These are phyloP conservation scores for Acanthosoma haemorrhoidale DNA, from an alignment of 2,888 invertebrate genomes.

Conservation along the genomic window DNA sequence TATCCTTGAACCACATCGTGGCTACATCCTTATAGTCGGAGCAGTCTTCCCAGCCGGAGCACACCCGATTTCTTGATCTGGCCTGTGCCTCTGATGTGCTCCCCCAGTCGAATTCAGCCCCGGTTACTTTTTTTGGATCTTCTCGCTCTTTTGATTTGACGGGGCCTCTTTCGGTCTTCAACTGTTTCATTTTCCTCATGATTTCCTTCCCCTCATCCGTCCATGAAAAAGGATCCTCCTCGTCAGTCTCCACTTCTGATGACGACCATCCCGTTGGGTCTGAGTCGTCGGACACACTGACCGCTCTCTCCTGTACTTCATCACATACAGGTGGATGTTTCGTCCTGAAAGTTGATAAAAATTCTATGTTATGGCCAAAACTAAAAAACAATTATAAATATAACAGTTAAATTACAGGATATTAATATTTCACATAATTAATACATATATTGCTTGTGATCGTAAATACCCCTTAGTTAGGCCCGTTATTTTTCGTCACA, in stretches of 20 bases:
- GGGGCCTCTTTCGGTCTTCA: too few relatives aligned
- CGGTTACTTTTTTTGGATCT: too few relatives aligned
- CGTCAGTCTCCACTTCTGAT: not conserved
- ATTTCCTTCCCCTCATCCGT: not conserved
- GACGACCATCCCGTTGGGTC: not conserved
- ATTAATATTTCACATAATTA: too few relatives aligned
- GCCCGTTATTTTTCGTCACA: too few relatives aligned
- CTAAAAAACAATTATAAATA: too few relatives aligned
- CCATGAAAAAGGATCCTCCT: not conserved
- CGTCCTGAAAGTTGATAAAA: too few relatives aligned
- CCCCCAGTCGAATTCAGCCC: not conserved
- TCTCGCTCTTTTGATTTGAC: too few relatives aligned
- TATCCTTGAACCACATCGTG: not conserved
- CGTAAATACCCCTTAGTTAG: too few relatives aligned
- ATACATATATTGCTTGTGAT: too few relatives aligned
- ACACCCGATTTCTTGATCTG: not conserved
- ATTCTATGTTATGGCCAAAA: too few relatives aligned
- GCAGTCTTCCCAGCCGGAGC: not conserved
- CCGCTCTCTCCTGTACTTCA: not conserved
- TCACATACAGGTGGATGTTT: too few relatives aligned
- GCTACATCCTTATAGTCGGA: not conserved
- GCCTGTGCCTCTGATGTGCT: not conserved
- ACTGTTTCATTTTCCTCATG: constrained; percentile 19
- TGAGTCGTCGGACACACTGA: not conserved
- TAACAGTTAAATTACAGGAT: too few relatives aligned